Base-by-base conservation (phyloP, 2,113 vertebrate genomes). In the Eulacestoma nigropectus region DNA sequence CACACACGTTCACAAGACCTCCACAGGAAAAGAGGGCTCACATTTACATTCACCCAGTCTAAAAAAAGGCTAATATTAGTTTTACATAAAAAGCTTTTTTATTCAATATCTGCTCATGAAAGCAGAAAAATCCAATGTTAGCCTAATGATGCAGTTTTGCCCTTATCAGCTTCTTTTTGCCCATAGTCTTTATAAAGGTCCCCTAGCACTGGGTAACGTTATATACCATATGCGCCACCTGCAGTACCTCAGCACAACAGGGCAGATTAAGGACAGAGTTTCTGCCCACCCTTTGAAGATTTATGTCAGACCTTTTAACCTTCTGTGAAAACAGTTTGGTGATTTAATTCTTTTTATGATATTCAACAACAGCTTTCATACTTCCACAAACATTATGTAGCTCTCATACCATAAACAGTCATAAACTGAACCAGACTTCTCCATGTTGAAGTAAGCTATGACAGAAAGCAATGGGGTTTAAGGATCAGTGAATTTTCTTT, bases 321-420 rank as follows among this genome's bases (percentile, higher is more conserved):
- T 67, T 39, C 49, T 83, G 49, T 76, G 73, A 91, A 97, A 96
- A 67, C 47, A 84, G 75, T 93, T 92, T 73, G 30, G 42, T 49
- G 56, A 59, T 95, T 89, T 88, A 88, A 96, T 93, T 90, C 42
- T 96, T 98, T 97, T 96, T 87, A 87, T 87, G 75, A 81, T 68
- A 85, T 6, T 82, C 85, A 49, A 21, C 83, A 57, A 47, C 60
- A 95, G 92, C 82, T 97, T 95, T 97, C 94, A 83, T 90, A 91
- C n/a, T 94, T 75, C 90, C 78, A 86, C 44, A 93, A 62, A 77
- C 69, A 81, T 60, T 33, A 6, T 59, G 46, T 52, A 70, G 73
- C 42, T 73, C 55, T 76, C 67, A 87, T 72, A 52, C 39, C 17
- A 4, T 74, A 93, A 96, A 92, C 62, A 96, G 65, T 37, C 86